Evolutionary conservation across 2,797 vertebrate genomes (phyloP), one percentile per base, ranked within the genome.

Genomic region (Eulemur mongoz): DNA sequence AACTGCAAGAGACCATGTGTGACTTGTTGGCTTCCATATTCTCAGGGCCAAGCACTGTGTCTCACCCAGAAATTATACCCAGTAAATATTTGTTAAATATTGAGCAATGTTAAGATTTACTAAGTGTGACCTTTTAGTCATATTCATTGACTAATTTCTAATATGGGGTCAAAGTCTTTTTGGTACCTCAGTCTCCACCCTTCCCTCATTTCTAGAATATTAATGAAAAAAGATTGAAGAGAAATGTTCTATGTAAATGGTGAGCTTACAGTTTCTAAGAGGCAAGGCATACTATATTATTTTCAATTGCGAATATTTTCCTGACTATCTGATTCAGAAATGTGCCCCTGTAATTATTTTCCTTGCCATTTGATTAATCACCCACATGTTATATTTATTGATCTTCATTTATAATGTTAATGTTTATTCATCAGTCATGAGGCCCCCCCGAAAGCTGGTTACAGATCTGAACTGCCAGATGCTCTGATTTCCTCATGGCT

Each of bases 321-420:
- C 35, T 91, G 83, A 84, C 80, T 38, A n/a, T 67, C 83, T 89
- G 69, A 76, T 72, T 48, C 54, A 86, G 67, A 96, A 80, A 78
- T 12, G 84, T 79, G 79, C 72, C 61, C 40, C 54, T 73, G 30
- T 3, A 67, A 48, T 76, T 76, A 43, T 35, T 72, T 75, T 80
- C 65, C 17, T 86, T 65, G 82, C 50, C 38, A 18, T 59, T 65
- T 84, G 70, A 81, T 93, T 87, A 81, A 89, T 88, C 75, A 76
- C 90, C 32, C n/a, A n/a, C 35, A 50, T 27, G 12, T 48, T 50
- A 14, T 81, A 88, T 81, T 93, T 81, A 91, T 23, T 52, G 78
- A 80, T 91, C 76, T 84, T 83, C 78, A 76, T 93, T 88, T 76
- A 81, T 38, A 88, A 65, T 52, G 50, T 65, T 88, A 61, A 65